Evolutionary conservation across 2,113 vertebrate species (phyloP).

Genomic region (Eulacestoma nigropectus): DNA sequence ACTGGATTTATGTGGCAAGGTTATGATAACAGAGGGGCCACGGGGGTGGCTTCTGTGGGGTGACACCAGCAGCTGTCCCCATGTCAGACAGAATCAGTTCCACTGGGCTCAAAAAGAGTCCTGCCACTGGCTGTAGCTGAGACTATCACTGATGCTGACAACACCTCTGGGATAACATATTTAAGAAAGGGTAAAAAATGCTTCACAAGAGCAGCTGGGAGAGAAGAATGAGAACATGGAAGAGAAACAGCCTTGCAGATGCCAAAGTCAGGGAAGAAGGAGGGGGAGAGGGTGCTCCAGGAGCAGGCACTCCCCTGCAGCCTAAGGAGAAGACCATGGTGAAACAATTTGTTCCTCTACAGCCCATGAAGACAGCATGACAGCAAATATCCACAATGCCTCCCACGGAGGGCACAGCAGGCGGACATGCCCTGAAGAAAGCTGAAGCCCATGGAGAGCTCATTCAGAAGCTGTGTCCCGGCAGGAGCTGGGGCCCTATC

Average conservation of each 20-base stretch:
- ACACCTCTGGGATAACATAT: rapidly evolving
- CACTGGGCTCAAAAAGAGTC: neutral
- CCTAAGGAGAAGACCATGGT: neutral
- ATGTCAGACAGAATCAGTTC: neutral
- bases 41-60: neutral
- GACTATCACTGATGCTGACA: neutral
- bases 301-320: neutral
- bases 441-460: neutral
- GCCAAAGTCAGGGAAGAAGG: neutral
- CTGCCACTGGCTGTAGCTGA: too few relatives aligned
- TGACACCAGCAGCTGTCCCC: neutral
- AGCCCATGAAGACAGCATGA: neutral
- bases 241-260: neutral
- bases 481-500: neutral
- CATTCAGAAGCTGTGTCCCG: neutral
- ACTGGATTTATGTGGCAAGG: neutral
- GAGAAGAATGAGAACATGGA: neutral
- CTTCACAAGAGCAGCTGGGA: neutral
- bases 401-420: neutral
- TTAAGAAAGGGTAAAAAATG: neutral
- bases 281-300: rapidly evolving
- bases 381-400: neutral
- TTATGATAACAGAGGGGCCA: neutral
- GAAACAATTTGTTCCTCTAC: neutral
- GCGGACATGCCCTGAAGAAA: neutral